Evolutionary conservation across 2,797 vertebrate genomes (phyloP), one percentile per base, ranked within the genome.

Genomic region (Mus caroli): DNA sequence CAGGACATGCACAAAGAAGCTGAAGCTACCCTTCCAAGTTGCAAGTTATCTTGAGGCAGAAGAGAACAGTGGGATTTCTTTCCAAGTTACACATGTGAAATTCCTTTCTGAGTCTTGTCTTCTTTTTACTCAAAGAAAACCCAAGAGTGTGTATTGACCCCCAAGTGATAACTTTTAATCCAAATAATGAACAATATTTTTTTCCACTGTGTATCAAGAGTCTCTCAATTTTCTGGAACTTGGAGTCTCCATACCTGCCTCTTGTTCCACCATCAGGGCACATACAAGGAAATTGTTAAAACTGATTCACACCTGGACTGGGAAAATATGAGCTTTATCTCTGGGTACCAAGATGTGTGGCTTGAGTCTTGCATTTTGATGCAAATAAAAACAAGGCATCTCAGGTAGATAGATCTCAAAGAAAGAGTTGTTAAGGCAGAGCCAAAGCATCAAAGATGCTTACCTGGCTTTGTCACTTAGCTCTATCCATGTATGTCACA

Each of bases 1-100:
- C 4, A 71, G 60, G 11, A 37, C 4, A 19, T 17, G 14, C 11
- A 58, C 1, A 6, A 26, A 64, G 26, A 67, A 24, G 67, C 15
- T 89, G 83, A 83, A 5, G 8, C 43, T 75, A 26, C 26, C 50
- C 56, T 95, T 73, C n/a, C 75, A 96, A 84, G 43, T 91, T 79
- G 28, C 40, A 46, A 79, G 17, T 85, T 64, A 75, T 86, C 46
- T 54, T 26, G 4, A 37, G 10, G 76, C 69, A 85, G 34, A 67
- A 86, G 13, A 90, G 6, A 90, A 62, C 14, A 24, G 60, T 22
- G 37, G 7, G 26, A 83, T 92, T 82, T 83, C n/a, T 50, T n/a
- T 46, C 93, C 34, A 37, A 54, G 43, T 56, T 84, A 77, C 8
- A 60, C 69, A 60, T 40, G 34, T 11, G 37, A 43, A 60, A 88